Base-by-base conservation (phyloP, 2,888 invertebrate genomes). In the Lasioglossum figueresi region DNA sequence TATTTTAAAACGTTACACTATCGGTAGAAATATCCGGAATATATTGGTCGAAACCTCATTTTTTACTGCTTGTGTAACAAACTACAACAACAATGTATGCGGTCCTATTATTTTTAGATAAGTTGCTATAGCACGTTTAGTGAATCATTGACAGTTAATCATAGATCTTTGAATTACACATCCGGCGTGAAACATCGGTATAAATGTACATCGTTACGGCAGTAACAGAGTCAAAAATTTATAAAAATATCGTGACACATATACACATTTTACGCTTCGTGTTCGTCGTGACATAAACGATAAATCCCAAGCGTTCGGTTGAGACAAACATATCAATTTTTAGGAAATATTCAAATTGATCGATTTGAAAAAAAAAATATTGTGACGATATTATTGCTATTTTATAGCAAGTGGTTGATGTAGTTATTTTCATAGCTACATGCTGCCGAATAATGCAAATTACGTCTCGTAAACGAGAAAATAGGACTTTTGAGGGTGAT, bases 81-180 rank as follows among this genome's bases (percentile, higher is more conserved):
- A 66, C 37, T 34, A 16, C n/a, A n/a, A 52, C 68, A 37, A 37
- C 76, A 48, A 52, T 68, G 68, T 68, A 68, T 52, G 34, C n/a
- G 37, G 37, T n/a, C n/a, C 4, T 10, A 77, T 45, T 77, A 77
- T 77, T 77, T 77, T 77, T 77, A 68, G 76, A 68, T 27, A 6
- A 37, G 48, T 37, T 52, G 12, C 48, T 27, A 48, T n/a, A 66
- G n/a, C 27, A 68, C n/a, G 48, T 37, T 48, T 14, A 27, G 68
- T 52, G 76, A 77, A 68, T 77, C 68, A 68, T 19, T 66, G 19
- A 48, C 66, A n/a, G n/a, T 52, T 52, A 48, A 48, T 34, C 45
- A 19, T 27, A 19, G 23, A 45, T 12, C 23, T 31, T 6, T 31
- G 31, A 31, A 23, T 19, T 27, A 23, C 31, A 19, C 27, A 14